Evolutionary conservation across 2,113 vertebrate genomes (phyloP).

Genomic region (Hystrix brachyura): DNA sequence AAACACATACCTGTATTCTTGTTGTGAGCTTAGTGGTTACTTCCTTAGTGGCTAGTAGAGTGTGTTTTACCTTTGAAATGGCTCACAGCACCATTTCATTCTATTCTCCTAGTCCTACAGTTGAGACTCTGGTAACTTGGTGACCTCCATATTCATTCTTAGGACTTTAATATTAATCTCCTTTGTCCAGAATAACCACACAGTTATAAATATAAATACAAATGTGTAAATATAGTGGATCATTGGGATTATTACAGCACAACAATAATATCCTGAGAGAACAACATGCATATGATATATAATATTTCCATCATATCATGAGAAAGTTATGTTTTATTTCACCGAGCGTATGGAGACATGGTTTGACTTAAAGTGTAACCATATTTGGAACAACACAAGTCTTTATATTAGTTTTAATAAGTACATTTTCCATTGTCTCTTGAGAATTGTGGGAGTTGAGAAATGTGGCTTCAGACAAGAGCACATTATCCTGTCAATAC

Average conservation of each 20-base stretch:
- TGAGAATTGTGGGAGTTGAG: not conserved
- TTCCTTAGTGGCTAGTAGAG: not conserved
- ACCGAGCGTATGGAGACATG: not conserved
- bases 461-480: not conserved
- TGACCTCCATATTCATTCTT: not conserved
- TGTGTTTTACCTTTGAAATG: not conserved
- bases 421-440: constrained; percentile 35
- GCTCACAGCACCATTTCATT: not conserved
- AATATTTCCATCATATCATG: not conserved
- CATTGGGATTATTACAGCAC: not conserved
- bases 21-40: not conserved
- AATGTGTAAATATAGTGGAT: not conserved
- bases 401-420: not conserved
- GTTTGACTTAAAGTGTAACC: constrained; percentile 21
- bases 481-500: not conserved
- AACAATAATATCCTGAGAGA: not conserved
- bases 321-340: constrained; percentile 6
- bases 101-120: not conserved
- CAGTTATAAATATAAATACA: not conserved
- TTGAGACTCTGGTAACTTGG: not conserved
- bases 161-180: not conserved
- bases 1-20: not conserved
- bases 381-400: not conserved
- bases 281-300: not conserved
- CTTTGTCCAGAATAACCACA: not conserved